Base-by-base conservation (phyloP, 2,797 vertebrate genomes). In the Scomberomorus guttatus region DNA sequence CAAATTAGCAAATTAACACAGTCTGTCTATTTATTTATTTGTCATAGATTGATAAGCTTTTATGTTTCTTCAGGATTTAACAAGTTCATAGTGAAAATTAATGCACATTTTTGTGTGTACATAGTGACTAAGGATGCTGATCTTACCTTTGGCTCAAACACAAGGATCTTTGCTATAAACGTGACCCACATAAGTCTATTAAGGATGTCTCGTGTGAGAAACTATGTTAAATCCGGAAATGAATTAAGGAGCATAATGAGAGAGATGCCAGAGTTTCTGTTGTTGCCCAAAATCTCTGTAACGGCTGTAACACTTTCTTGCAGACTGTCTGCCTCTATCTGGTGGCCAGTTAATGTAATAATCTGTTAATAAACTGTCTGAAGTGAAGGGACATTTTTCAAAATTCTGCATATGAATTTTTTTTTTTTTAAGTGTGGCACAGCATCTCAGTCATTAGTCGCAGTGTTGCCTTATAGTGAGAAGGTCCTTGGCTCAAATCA, bases 251-350 rank as follows among this genome's bases (percentile, higher is more conserved):
- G 10, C 1, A 1, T 55, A 37, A 39, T 27, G 2, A 22, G 5
- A 58, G 9, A 42, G 18, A 32, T 18, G 24, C 18, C 6, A 14
- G 42, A 17, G 24, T 22, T 52, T 52, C 8, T 27, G 5, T 9
- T 24, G 13, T 14, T 6, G 9, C 7, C 13, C 44, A 15, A 24
- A 69, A 58, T 6, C 9, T 24, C 44, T 48, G 42, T 50, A 5
- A 58, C 46, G 4, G 24, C 13, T 65, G 0, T 5, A 22, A 60
- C 22, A 14, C 5, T 44, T 46, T 20, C 17, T 14, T 55, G 18
- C 7, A 55, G 48, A 69, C 44, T 10, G 17, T 72, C 10, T 83
- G 58, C 80, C 73, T 44, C 73, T 14, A 64, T 44, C 86, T 86
- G 57, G 32, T 79, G 75, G 77, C 1, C 75, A 77, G 13, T 72